Percentiles rank a stretch among this genome's conserved stretches.
phyloP scores from a whole-genome alignment of 37 sponge, comb jelly and placozoan species.

The Cliona cf. orientalis region DNA sequence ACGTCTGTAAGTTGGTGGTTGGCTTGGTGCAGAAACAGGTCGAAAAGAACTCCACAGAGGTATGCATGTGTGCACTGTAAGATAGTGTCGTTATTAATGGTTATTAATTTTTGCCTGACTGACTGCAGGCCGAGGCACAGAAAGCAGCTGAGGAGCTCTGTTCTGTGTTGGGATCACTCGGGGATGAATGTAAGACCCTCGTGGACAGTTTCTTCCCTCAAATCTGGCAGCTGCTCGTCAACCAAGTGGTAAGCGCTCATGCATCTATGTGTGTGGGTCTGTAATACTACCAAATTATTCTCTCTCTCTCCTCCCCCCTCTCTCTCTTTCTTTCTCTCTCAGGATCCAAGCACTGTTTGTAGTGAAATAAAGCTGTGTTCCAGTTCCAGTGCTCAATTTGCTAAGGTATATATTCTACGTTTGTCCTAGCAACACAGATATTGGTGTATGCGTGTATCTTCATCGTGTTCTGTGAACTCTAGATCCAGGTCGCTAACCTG shows the following conservation, averaged over 20 bases:
- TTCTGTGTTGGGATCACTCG: background rate
- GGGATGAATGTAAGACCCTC: background rate
- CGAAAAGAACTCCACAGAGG: conserved; percentile 2
- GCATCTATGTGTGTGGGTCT: no score
- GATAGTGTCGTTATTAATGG: background rate
- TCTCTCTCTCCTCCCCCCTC: no score
- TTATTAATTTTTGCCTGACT: background rate
- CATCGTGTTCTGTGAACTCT: background rate
- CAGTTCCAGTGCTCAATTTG: no score
- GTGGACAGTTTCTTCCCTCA: conserved; percentile 13
- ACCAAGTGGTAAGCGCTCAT: background rate
- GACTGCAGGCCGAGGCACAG: no score
- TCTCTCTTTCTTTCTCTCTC: no score
- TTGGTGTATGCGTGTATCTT: background rate
- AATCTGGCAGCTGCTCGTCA: conserved; percentile 12
- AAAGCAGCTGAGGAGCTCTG: background rate
- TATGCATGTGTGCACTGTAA: background rate
- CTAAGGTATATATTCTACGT: no score
- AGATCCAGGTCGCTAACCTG: background rate
- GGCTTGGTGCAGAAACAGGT: background rate
- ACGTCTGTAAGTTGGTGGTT: conserved; percentile 10
- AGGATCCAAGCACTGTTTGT: no score
- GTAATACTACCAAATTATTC: no score
- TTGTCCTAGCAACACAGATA: no score
- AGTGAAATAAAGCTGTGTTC: no score